Evolutionary conservation across 2,888 invertebrate species (phyloP).

Genomic region (Epinotia demarniana): DNA sequence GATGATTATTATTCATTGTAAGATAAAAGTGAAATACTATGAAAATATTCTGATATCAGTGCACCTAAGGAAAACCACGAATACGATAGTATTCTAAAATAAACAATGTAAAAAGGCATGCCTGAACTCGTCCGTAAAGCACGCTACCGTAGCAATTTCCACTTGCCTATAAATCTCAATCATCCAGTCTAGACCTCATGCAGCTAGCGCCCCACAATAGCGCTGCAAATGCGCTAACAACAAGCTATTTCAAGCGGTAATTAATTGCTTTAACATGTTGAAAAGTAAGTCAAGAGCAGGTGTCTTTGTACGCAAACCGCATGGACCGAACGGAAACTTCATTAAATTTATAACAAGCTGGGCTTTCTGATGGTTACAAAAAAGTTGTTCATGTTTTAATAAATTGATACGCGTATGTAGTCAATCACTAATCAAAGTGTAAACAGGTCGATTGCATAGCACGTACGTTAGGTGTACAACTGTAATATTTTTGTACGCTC

Average conservation of each 20-base stretch:
- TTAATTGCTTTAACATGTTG: conserved; percentile 43
- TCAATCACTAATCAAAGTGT: too few species aligned
- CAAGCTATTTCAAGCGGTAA: conserved; percentile 41
- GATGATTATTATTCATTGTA: too few species aligned
- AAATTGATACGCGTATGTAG: background rate
- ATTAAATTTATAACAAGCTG: conserved; percentile 38
- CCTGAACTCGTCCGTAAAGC: conserved; percentile 10
- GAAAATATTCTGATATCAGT: too few species aligned
- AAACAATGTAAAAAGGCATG: background rate
- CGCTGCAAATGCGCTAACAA: conserved; percentile 40
- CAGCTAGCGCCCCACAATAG: conserved; percentile 28
- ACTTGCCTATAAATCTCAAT: conserved; percentile 40
- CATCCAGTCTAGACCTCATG: conserved; percentile 35
- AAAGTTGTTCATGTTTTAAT: background rate
- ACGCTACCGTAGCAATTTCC: conserved; percentile 32
- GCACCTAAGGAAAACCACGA: too few species aligned
- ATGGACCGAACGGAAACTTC: conserved; percentile 26
- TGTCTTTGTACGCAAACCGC: conserved; percentile 42
- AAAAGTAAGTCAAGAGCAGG: conserved; percentile 44
- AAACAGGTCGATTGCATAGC: too few species aligned
- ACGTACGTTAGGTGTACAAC: too few species aligned
- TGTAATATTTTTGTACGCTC: too few species aligned
- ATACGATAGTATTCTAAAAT: background rate
- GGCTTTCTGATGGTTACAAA: conserved; percentile 13
- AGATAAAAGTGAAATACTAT: too few species aligned